These are phyloP conservation scores for Helicoverpa armigera DNA, from an alignment of 1,140 invertebrate genomes.

Conservation along the genomic window DNA sequence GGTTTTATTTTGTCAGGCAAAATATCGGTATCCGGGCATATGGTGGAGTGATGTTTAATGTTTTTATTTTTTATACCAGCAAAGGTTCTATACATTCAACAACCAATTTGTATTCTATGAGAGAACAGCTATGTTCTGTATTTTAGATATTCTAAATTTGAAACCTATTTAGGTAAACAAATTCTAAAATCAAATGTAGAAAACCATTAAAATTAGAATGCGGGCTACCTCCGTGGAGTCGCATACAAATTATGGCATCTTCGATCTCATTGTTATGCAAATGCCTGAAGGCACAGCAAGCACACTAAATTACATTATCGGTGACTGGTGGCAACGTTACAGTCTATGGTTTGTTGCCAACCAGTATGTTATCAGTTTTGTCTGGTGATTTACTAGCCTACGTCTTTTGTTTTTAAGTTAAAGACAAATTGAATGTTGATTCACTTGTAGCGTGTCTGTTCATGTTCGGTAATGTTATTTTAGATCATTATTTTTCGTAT, in stretches of 20 bases:
- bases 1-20: background rate
- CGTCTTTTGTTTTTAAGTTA: background rate
- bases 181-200: background rate
- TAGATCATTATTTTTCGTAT: too few species aligned
- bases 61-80: too few species aligned
- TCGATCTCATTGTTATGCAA: constrained; percentile 54
- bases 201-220: background rate
- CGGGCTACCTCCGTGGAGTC: constrained; percentile 33
- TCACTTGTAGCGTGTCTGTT: too few species aligned
- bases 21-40: too few species aligned
- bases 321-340: constrained; percentile 7
- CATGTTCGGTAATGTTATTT: too few species aligned
- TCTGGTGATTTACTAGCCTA: background rate
- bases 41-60: too few species aligned
- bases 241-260: constrained; percentile 52
- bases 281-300: constrained; percentile 44
- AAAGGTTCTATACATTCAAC: too few species aligned
- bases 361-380: background rate
- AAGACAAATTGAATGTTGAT: background rate
- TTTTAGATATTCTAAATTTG: too few species aligned
- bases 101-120: too few species aligned
- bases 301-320: constrained; percentile 51
- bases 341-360: constrained; percentile 5
- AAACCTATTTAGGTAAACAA: background rate
- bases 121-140: too few species aligned